Base-by-base conservation (phyloP, 1,140 invertebrate genomes). In the Aphidius ervi region DNA sequence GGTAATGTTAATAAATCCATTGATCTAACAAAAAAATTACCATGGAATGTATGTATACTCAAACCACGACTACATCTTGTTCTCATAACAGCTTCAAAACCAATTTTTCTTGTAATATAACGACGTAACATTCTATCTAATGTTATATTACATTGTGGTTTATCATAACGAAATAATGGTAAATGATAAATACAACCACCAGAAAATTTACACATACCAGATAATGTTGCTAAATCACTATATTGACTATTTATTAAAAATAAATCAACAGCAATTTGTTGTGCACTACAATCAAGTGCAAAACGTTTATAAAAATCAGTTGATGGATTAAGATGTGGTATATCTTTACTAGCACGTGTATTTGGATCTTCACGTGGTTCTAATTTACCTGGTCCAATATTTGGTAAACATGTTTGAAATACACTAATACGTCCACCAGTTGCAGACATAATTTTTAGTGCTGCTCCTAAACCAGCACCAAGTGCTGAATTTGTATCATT, bases 231-330 rank as follows among this genome's bases (percentile, higher is more conserved):
- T 58, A 99, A 80, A 82, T 99, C 98, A 59, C 90, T 87, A 76
- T 97, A 98, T 73, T 97, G 92, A 50, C 89, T 88, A 78, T 94
- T 97, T 16, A 99, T 79, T 65, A 98, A 78, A 81, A 99, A 99
- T 65, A 99, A 72, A 80, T 99, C 97, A 20, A 99, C 91, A 40
- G 94, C 92, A 54, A 99, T 89, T 79, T 99, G 97, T 67, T 97
- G 94, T 6, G 89, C 93, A 61, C 94, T 97, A 75, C 95, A 99
- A 73, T 99, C 96, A 6, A 99, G 76, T 6, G 97, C 95, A 45
- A 98, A 79, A 60, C 95, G 89, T 81, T 99, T 99, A 77, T 99
- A 99, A 81, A 98, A 99, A 80, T 99, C 98, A 9, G 93, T 98
- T 0, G 91, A 91, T 20, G 97, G 97, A 77, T 93, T 95, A 56